phyloP scores from a whole-genome alignment of 2,888 invertebrate genomes.

The Cryptocephalus moraei region DNA sequence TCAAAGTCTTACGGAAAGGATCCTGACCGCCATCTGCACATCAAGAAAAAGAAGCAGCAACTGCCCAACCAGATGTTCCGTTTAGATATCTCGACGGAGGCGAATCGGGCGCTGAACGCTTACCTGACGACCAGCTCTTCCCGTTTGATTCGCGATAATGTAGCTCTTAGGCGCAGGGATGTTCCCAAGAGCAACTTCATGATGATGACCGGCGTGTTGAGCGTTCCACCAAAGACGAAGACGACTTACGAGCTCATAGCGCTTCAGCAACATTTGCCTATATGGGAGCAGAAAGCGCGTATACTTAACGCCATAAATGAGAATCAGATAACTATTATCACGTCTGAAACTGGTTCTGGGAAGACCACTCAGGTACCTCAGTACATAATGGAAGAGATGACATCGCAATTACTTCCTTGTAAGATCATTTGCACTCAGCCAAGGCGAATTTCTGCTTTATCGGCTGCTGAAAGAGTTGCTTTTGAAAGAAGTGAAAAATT shows the following conservation, averaged over 20 bases:
- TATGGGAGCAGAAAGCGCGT: slow-evolving; percentile 53
- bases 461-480: slow-evolving; percentile 79
- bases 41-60: slow-evolving; percentile 19
- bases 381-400: slow-evolving; percentile 72
- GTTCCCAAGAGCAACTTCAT: not conserved
- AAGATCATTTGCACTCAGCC: slow-evolving; percentile 92
- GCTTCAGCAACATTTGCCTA: slow-evolving; percentile 58
- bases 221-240: not conserved
- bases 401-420: slow-evolving; percentile 50
- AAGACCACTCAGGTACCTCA: slow-evolving; percentile 96
- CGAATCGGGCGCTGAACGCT: too few relatives aligned
- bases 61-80: slow-evolving; percentile 18
- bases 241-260: slow-evolving; percentile 26
- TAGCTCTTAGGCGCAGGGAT: too few relatives aligned
- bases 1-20: slow-evolving; percentile 75
- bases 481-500: slow-evolving; percentile 47
- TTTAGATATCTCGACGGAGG: not conserved
- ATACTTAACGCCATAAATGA: slow-evolving; percentile 55
- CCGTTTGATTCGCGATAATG: too few relatives aligned
- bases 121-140: too few relatives aligned
- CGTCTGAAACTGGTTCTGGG: slow-evolving; percentile 84
- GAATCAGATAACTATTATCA: slow-evolving; percentile 64
- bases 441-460: slow-evolving; percentile 71
- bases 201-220: not conserved
- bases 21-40: slow-evolving; percentile 24